Percentiles rank a stretch among this genome's conserved stretches.
Conservation (phyloP, 2,113 vertebrate genomes). For the Oryzias woworae region DNA sequence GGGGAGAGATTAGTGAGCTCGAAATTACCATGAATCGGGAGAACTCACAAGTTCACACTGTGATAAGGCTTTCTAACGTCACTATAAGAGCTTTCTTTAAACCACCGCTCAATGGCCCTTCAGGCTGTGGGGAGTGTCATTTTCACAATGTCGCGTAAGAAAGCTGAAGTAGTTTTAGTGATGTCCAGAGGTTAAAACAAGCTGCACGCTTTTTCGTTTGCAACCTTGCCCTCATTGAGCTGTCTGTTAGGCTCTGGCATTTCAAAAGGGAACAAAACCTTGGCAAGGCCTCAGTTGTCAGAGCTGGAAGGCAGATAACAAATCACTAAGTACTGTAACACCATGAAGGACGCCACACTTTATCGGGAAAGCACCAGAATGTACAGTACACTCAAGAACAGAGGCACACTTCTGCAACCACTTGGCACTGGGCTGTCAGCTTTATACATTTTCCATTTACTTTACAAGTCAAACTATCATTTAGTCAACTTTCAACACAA, state of each 20-base stretch:
- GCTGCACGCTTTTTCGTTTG: constrained; percentile 35
- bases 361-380: constrained; percentile 29
- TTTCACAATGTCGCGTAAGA: constrained; percentile 36
- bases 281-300: constrained; percentile 58
- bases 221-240: constrained; percentile 29
- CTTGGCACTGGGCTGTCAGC: not conserved
- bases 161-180: constrained; percentile 34
- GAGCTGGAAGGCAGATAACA: constrained; percentile 43
- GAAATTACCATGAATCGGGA: not conserved
- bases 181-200: constrained; percentile 57
- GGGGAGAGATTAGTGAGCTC: not conserved
- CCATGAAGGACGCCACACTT: constrained; percentile 50
- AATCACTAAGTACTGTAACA: constrained; percentile 30
- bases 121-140: constrained; percentile 9
- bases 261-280: constrained; percentile 58
- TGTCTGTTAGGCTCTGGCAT: constrained; percentile 57
- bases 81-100: constrained; percentile 15
- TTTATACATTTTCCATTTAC: constrained; percentile 5
- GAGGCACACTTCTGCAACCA: not conserved
- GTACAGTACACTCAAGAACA: constrained; percentile 19
- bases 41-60: not conserved
- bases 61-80: constrained; percentile 13
- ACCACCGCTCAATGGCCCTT: constrained; percentile 35
- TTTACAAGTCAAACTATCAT: constrained; percentile 22
- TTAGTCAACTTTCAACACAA: constrained; percentile 52